Base-by-base conservation (phyloP, 2,888 invertebrate genomes). In the Heterodera filipjevi region DNA sequence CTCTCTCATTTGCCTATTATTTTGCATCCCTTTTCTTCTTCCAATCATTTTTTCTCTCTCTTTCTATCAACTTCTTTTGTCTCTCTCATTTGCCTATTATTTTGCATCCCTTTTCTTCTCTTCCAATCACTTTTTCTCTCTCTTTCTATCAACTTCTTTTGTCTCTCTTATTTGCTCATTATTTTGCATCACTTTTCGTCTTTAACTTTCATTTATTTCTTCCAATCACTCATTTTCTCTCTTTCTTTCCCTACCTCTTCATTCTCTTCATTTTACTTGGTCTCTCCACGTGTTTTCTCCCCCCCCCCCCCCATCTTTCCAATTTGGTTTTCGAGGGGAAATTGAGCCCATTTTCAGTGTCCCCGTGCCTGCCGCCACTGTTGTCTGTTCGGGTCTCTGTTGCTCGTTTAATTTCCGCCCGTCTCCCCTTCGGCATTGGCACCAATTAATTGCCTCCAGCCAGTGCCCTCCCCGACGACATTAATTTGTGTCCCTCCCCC, bases 391-490 rank as follows among this genome's bases (percentile, higher is more conserved):
- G 49, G 12, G 22, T 49, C 49, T 22, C 39, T 39, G 10, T 19
- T 49, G 16, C 49, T 22, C 49, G 19, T 49, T 49, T 49, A 49
- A 49, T 49, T 49, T 49, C 49, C 49, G 49, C 19, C 49, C 49
- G 49, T 49, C 49, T 10, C 49, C 49, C 49, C 8, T 49, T 19
- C 49, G 49, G 49, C 49, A 49, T 49, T 49, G 49, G 49, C 49
- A 49, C 49, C 49, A 49, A 49, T 49, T 49, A 49, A 49, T 49
- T 49, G 49, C 49, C 49, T 49, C 49, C 49, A 49, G 49, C 49
- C 16, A 49, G 49, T 49, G 49, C 49, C 49, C 19, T 49, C 39
- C 39, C 10, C 49, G 49, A 49, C 49, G 49, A 49, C 49, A 49
- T 49, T 49, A 49, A 49, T 49, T 39, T 10, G 39, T 19, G 16